phyloP scores from a whole-genome alignment of 2,113 vertebrate species.

The Rhynchomys soricoides region DNA sequence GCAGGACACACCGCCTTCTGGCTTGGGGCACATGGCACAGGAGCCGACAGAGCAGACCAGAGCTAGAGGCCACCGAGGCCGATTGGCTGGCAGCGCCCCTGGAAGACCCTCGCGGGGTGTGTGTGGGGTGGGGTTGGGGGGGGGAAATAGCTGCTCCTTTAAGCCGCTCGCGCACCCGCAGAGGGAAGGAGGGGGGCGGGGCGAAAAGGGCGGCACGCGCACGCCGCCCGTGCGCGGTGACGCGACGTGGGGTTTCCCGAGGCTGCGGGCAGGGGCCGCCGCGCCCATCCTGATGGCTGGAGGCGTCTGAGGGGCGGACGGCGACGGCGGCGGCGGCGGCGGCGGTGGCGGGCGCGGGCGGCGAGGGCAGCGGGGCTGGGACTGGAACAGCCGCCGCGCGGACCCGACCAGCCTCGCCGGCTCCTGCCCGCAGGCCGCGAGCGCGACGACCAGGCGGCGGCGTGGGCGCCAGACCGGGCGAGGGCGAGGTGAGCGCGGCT shows the following conservation, averaged over 20 bases:
- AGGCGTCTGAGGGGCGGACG: constrained; percentile 85
- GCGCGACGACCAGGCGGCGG: constrained; percentile 62
- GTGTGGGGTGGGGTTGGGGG: too few relatives aligned
- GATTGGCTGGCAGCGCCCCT: too few relatives aligned
- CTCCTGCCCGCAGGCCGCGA: constrained; percentile 75
- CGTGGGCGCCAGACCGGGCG: constrained; percentile 51
- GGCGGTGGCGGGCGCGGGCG: constrained; percentile 71
- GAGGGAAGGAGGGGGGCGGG: neutral
- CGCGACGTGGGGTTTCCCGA: constrained; percentile 83
- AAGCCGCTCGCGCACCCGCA: constrained; percentile 67
- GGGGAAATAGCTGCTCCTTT: neutral
- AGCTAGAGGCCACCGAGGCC: neutral
- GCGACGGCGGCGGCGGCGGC: constrained; percentile 78
- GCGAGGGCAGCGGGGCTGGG: constrained; percentile 64
- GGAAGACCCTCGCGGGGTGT: too few relatives aligned
- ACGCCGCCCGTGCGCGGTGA: constrained; percentile 70
- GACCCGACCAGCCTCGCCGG: constrained; percentile 80
- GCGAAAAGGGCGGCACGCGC: neutral
- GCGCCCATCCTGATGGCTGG: constrained; percentile 87
- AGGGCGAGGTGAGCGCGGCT: constrained; percentile 62
- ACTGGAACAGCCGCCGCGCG: constrained; percentile 77
- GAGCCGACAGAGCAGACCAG: neutral
- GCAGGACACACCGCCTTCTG: neutral
- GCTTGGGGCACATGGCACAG: neutral
- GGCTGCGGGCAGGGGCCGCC: constrained; percentile 83